These are phyloP conservation scores for Xiphias gladius DNA, from an alignment of 2,113 vertebrate species.

Conservation along the genomic window DNA sequence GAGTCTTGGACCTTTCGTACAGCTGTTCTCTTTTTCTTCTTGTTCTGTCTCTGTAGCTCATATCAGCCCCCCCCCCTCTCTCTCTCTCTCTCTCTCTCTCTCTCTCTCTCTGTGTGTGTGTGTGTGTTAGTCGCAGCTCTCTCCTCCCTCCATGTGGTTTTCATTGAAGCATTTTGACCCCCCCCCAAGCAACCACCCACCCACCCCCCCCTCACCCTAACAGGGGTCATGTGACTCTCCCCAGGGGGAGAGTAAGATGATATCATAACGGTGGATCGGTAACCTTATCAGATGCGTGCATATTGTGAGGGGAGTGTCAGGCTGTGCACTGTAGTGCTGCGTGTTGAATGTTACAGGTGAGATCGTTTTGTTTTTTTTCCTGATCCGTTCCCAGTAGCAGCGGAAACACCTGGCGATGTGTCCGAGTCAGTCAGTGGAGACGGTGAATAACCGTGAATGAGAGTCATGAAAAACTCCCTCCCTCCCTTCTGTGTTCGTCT, in stretches of 20 bases:
- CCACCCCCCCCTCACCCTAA: conserved; percentile 27
- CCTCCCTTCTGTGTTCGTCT: too few species aligned
- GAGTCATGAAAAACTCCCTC: too few species aligned
- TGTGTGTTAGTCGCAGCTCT: conserved; percentile 55
- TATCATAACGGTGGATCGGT: conserved; percentile 63
- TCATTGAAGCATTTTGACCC: conserved; percentile 77
- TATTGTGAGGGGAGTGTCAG: conserved; percentile 3
- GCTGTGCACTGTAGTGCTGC: neutral
- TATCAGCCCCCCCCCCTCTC: conserved; percentile 67
- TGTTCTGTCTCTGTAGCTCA: conserved; percentile 26
- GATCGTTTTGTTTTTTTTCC: too few species aligned
- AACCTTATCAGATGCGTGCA: conserved; percentile 40
- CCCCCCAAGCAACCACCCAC: too few species aligned
- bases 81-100: conserved; percentile 25
- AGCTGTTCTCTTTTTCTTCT: conserved; percentile 51
- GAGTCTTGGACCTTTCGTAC: conserved; percentile 21
- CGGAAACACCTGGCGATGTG: too few species aligned
- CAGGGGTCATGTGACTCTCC: conserved; percentile 81
- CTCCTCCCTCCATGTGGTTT: conserved; percentile 81
- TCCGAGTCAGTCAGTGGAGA: too few species aligned
- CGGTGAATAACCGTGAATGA: too few species aligned
- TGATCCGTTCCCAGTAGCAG: too few species aligned
- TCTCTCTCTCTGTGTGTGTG: too few species aligned
- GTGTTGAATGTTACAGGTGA: neutral
- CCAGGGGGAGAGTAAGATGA: conserved; percentile 74